Evolutionary conservation across 2,888 invertebrate species (phyloP).

Genomic region (Volucella bombylans): DNA sequence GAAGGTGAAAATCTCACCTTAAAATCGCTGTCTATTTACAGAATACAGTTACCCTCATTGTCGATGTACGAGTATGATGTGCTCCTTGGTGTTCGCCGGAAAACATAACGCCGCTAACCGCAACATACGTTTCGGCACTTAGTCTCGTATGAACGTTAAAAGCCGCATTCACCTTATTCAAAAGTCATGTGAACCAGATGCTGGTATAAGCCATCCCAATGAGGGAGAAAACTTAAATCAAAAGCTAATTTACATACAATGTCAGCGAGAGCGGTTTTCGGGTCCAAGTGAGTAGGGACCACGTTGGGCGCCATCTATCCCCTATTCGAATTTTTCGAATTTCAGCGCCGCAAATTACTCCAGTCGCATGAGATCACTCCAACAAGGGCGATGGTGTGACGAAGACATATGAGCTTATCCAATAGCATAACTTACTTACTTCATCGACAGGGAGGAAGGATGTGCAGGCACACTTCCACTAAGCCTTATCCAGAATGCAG

Average conservation of each 20-base stretch:
- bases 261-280: constrained; percentile 26
- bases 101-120: constrained; percentile 35
- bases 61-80: neutral
- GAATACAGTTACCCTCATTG: constrained; percentile 12
- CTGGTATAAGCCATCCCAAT: neutral
- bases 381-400: constrained; percentile 25
- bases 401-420: constrained; percentile 33
- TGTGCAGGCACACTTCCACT: constrained; percentile 6
- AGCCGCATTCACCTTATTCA: constrained; percentile 52
- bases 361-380: constrained; percentile 16
- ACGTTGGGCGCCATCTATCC: constrained; percentile 8
- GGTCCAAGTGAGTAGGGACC: neutral
- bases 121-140: constrained; percentile 32
- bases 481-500: neutral
- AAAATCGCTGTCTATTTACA: neutral
- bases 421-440: constrained; percentile 41
- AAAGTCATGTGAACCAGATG: constrained; percentile 25
- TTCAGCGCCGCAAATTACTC: constrained; percentile 11
- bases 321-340: constrained; percentile 1
- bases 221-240: constrained; percentile 59
- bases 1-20: too few species aligned
- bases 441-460: constrained; percentile 9
- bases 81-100: neutral
- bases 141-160: constrained; percentile 12
- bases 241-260: constrained; percentile 67